Base-by-base conservation (phyloP, 2,888 invertebrate genomes). In the Vanessa cardui region DNA sequence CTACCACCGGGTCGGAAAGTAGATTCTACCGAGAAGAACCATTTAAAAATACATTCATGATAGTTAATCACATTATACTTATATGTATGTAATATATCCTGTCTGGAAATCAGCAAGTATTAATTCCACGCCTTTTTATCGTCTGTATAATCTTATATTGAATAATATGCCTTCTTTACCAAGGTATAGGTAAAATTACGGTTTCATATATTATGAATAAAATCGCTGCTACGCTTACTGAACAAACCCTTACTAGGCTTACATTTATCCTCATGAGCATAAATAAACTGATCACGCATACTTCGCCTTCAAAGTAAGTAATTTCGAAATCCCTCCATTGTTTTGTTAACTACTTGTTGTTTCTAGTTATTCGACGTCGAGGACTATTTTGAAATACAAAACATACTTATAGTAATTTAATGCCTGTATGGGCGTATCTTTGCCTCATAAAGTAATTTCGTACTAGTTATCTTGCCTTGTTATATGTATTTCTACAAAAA, bases 301-400 rank as follows among this genome's bases (percentile, higher is more conserved):
- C 74, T 68, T 76, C 75, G 76, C 75, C 73, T 76, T 74, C 69
- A 72, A 78, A 78, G 75, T 74, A 74, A 72, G 72, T 67, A 74
- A 79, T 87, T 83, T 81, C 76, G 84, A 80, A 86, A 87, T 77
- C 74, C 75, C 70, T 66, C 81, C 78, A 86, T 88, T 88, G 87
- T 89, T 86, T 80, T 80, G 80, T 82, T 69, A 58, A 59, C 70
- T 72, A 71, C 71, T 44, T 58, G 33, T 33, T 50, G 54, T 63
- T 60, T 56, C 69, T 66, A 49, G 58, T 62, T 60, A 65, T 61
- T 73, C 69, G 60, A 66, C 39, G 33, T 18, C 16, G 58, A 77
- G 76, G 76, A 79, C 77, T 76, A 74, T 81, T 83, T 81, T 80
- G 83, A 80, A 86, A 81, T 78, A 77, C 78, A 76, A 75, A 79